Percentiles rank a stretch among this genome's conserved stretches.
phyloP scores from a whole-genome alignment of 2,888 invertebrate species.

The Dynastes maya region DNA sequence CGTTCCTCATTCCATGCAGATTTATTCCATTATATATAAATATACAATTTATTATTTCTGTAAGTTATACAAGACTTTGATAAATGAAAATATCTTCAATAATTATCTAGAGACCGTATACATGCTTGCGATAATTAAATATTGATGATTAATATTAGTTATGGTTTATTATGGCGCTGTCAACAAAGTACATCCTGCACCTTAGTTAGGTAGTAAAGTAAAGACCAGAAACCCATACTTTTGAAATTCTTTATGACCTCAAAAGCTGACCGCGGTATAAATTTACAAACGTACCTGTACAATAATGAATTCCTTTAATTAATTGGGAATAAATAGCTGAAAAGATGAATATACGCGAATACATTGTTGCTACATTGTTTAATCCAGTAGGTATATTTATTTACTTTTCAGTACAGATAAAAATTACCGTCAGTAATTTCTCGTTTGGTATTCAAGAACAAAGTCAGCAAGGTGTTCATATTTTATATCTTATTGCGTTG shows the following conservation, averaged over 20 bases:
- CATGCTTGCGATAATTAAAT: conserved; percentile 30
- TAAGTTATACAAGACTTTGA: conserved; percentile 21
- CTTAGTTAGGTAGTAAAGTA: background rate
- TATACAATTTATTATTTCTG: conserved; percentile 15
- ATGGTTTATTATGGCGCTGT: conserved; percentile 22
- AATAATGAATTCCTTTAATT: conserved; percentile 12
- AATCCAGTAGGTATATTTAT: background rate
- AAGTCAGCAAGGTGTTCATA: no score
- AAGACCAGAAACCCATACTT: conserved; percentile 1
- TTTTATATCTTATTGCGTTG: no score
- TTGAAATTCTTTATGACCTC: conserved; percentile 20
- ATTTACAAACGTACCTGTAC: background rate
- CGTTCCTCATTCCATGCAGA: conserved; percentile 19
- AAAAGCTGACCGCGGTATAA: conserved; percentile 14
- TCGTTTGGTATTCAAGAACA: background rate
- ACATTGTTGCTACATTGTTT: conserved; percentile 3
- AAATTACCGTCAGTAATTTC: background rate
- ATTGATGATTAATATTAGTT: conserved; percentile 37
- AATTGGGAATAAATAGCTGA: background rate
- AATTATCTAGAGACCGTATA: conserved; percentile 11
- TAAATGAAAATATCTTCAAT: conserved; percentile 27
- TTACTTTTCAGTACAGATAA: background rate
- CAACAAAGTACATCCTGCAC: conserved; percentile 28
- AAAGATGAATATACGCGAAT: background rate
- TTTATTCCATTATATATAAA: conserved; percentile 22